Evolutionary conservation across 2,113 vertebrate species (phyloP), one percentile per base, ranked within the genome.

Genomic region (Gadus chalcogrammus): DNA sequence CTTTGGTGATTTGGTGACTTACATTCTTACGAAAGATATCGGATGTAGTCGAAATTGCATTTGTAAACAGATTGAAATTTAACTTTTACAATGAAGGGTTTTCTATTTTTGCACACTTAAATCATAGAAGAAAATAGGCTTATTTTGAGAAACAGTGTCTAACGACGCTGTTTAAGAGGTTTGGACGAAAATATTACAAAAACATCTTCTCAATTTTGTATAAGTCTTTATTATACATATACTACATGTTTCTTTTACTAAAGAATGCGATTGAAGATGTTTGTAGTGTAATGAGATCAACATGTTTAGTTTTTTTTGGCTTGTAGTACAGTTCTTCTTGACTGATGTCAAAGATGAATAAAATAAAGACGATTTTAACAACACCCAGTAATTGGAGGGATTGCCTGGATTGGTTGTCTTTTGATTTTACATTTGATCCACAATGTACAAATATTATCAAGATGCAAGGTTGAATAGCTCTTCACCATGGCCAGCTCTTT

Each of bases 171-270:
- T 9, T 48, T 48, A 7, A 48, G 42, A 48, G 42, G 42, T 48
- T 48, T 48, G 42, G 11, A 58, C 55, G 16, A 58, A 58, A 58
- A 58, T 3, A 15, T 0, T 55, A 58, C n/a, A 3, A 58, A n/a
- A 17, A 1, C 55, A 58, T 58, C 55, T 17, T 16, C n/a, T 58
- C 55, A 58, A 5, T 87, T 90, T 89, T 89, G 75, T 88, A 90
- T 9, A 90, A 87, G 82, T 78, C 81, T 90, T 91, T 88, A 90
- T 91, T 92, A 85, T 88, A 90, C 88, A 89, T 88, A 88, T 87
- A 88, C 85, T 86, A 90, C 88, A 91, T 75, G 58, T 76, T 74
- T 58, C 17, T 58, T 60, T 84, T 79, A 69, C 85, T 88, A 86
- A 89, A 88, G 79, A 85, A 78, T 72, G 81, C 64, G 42, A 48